Conservation (phyloP, 2,888 invertebrate species). For the Eilema depressum region DNA sequence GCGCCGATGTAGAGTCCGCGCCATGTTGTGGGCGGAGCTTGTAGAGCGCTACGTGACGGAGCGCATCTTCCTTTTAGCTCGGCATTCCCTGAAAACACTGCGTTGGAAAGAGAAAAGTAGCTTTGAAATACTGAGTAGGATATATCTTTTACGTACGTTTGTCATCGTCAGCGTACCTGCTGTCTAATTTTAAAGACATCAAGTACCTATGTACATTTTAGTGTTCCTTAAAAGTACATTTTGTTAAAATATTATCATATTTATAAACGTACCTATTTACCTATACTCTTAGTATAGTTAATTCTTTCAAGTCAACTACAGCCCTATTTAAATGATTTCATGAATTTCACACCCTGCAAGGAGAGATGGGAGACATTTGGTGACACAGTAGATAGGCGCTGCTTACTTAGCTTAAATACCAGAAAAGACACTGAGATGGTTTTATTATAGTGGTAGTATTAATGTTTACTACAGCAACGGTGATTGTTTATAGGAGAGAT, state of each 20-base stretch:
- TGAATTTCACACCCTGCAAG: neutral
- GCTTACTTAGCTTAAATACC: neutral
- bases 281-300: neutral
- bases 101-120: constrained; percentile 68
- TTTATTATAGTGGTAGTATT: constrained; percentile 53
- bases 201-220: neutral
- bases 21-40: constrained; percentile 82
- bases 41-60: constrained; percentile 43
- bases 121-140: constrained; percentile 42
- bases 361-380: neutral
- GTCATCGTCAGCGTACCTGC: constrained; percentile 46
- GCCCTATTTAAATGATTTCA: neutral
- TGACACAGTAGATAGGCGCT: neutral
- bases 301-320: neutral
- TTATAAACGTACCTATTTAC: neutral
- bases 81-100: constrained; percentile 53
- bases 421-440: neutral
- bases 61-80: constrained; percentile 63
- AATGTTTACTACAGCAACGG: constrained; percentile 69
- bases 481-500: constrained; percentile 71
- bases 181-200: constrained; percentile 19
- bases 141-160: constrained; percentile 37
- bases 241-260: neutral
- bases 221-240: neutral
- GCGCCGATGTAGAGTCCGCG: constrained; percentile 54